Conservation (phyloP, 2,113 vertebrate species). For the Macaca mulatta region DNA sequence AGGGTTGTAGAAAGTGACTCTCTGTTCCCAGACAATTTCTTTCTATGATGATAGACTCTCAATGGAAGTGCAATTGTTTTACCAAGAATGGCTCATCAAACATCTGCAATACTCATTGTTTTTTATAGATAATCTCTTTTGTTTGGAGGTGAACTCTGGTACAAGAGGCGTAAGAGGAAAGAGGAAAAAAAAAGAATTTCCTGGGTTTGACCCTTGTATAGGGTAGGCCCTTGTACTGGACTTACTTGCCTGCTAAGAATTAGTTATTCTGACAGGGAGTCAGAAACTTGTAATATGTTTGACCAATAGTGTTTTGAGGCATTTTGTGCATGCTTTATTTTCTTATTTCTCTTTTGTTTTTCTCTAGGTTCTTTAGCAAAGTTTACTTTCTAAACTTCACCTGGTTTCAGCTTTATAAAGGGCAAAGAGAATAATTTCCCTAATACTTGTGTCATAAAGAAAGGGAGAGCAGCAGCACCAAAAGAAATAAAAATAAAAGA, state of each 20-base stretch:
- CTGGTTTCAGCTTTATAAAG: background rate
- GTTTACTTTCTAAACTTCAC: conserved; percentile 33
- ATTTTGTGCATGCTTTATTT: background rate
- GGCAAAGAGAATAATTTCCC: conserved; percentile 8
- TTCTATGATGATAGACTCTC: background rate
- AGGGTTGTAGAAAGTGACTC: background rate
- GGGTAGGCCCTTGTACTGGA: background rate
- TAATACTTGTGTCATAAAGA: background rate
- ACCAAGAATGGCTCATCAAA: background rate
- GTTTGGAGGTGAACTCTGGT: background rate
- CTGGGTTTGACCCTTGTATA: background rate
- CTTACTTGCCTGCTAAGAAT: background rate
- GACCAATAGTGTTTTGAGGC: background rate
- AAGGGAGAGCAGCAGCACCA: background rate
- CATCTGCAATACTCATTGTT: background rate
- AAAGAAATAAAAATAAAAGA: conserved; percentile 51
- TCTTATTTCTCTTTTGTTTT: conserved; percentile 7
- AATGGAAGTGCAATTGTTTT: background rate
- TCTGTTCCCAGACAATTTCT: background rate
- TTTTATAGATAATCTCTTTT: conserved; percentile 25
- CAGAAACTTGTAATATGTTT: background rate
- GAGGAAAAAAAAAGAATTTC: background rate
- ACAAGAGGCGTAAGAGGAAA: background rate
- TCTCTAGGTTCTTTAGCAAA: background rate
- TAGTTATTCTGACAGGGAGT: background rate